These are phyloP conservation scores for Sphenodon punctatus DNA, from an alignment of 2,797 vertebrate genomes.

Conservation along the genomic window DNA sequence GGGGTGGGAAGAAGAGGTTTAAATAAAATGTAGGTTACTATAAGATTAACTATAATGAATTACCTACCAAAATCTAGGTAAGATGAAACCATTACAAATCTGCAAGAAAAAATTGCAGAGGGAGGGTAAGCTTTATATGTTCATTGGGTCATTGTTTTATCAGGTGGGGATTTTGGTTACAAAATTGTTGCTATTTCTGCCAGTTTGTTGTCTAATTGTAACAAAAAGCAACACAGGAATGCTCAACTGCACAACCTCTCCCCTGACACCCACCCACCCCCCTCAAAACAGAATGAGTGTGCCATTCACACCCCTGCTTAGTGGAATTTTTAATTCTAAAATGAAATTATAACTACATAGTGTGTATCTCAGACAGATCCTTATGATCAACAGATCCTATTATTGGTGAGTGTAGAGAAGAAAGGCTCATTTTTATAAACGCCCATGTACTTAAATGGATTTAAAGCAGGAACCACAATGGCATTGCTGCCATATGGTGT, in stretches of 20 bases:
- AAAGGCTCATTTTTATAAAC: too few species aligned
- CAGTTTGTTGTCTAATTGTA: neutral
- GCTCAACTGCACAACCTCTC: neutral
- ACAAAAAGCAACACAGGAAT: neutral
- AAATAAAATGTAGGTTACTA: neutral
- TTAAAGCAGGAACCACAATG: too few species aligned
- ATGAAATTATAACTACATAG: neutral
- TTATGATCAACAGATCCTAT: too few species aligned
- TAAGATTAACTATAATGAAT: rapidly evolving
- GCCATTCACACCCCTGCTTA: neutral
- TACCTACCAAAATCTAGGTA: conserved; percentile 28
- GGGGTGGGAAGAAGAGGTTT: too few species aligned
- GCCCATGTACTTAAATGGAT: too few species aligned
- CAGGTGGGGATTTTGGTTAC: neutral
- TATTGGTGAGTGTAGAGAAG: too few species aligned
- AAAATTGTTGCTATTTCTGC: neutral
- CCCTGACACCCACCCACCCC: neutral
- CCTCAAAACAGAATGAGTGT: neutral
- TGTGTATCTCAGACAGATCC: too few species aligned
- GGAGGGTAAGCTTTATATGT: neutral
- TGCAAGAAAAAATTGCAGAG: conserved; percentile 41
- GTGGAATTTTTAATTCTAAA: neutral
- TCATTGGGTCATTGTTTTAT: too few species aligned
- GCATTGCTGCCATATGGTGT: too few species aligned
- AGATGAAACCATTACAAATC: conserved; percentile 43